A percentile compares a stretch with the other conserved stretches of the same genome.
These are phyloP conservation scores for Etheostoma perlongum DNA, from an alignment of 2,797 vertebrate genomes.

Conservation along the genomic window DNA sequence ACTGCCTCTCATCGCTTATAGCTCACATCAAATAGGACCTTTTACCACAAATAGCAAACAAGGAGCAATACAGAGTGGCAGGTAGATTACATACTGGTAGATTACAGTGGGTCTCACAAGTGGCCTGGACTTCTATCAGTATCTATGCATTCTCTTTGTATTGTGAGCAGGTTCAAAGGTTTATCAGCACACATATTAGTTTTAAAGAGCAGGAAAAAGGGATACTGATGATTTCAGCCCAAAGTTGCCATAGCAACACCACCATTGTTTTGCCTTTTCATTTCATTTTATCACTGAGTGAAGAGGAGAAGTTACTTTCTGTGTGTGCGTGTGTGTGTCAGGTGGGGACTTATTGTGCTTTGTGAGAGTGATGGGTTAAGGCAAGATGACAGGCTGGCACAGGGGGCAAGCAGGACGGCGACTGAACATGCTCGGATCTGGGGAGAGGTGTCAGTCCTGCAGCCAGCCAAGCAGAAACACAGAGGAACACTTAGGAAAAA, in stretches of 20 bases:
- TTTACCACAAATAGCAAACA: constrained; percentile 64
- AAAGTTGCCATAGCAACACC: constrained; percentile 71
- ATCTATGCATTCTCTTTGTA: constrained; percentile 30
- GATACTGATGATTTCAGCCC: constrained; percentile 30
- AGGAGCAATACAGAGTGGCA: constrained; percentile 48
- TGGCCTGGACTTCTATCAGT: constrained; percentile 44
- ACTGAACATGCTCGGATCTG: constrained; percentile 80
- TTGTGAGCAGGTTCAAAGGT: constrained; percentile 47
- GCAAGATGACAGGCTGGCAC: constrained; percentile 81
- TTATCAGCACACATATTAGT: constrained; percentile 37
- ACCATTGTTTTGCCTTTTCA: constrained; percentile 60
- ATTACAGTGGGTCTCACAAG: constrained; percentile 50
- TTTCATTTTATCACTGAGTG: constrained; percentile 63
- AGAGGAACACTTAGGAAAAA: constrained; percentile 71
- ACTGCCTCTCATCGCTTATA: constrained; percentile 62
- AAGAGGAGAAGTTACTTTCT: constrained; percentile 57
- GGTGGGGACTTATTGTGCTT: constrained; percentile 76
- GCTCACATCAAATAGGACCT: constrained; percentile 68
- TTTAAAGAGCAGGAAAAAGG: constrained; percentile 38
- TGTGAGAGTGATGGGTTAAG: constrained; percentile 79
- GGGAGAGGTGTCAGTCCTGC: constrained; percentile 83
- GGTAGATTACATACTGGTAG: constrained; percentile 40
- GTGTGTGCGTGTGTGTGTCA: constrained; percentile 21
- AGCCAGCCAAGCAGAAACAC: constrained; percentile 80
- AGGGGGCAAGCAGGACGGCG: constrained; percentile 80